Base-by-base conservation (phyloP, 2,888 invertebrate genomes). In the Hyalella azteca region DNA sequence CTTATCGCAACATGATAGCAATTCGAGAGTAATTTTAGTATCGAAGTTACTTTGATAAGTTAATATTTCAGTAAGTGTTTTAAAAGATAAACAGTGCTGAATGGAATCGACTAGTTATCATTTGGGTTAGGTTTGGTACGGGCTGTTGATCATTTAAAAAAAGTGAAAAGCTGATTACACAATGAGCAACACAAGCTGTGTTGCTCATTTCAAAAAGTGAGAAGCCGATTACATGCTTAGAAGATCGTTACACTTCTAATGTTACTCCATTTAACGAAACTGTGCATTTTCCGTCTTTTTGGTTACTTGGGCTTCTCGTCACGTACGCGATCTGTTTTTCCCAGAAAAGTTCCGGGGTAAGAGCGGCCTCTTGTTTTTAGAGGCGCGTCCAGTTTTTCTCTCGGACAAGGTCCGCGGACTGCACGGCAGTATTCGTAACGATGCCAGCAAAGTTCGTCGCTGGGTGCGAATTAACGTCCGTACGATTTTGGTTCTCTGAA, bases 261-360 rank as follows among this genome's bases (percentile, higher is more conserved):
- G 22, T 54, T 54, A 54, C 26, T 54, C 54, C 2, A 29, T 54
- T 22, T 22, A 54, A 54, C 54, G 54, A 26, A 54, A 26, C 54
- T 11, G 54, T 22, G 19, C 54, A 26, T 26, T 54, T 54, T 54
- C 9, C 26, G 54, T 13, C 66, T 36, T 66, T 66, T 66, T 36
- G n/a, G 39, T 36, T 36, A 3, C 66, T 66, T 36, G 66, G 36
- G 66, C 19, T 66, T 66, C 66, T 4, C 39, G 66, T 66, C 66
- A 66, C 66, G 66, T 66, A 9, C 66, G 32, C 66, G 66, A 66
- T 66, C 66, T 66, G 66, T 66, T 66, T 66, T 66, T 66, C 66
- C 36, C 29, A 32, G 66, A 66, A 36, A 66, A 66, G 29, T 66
- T 66, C 11, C 3, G 39, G 66, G 36, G 66, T 66, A 39, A 3